Conservation (phyloP, 2,797 vertebrate genomes). For the Netta rufina region DNA sequence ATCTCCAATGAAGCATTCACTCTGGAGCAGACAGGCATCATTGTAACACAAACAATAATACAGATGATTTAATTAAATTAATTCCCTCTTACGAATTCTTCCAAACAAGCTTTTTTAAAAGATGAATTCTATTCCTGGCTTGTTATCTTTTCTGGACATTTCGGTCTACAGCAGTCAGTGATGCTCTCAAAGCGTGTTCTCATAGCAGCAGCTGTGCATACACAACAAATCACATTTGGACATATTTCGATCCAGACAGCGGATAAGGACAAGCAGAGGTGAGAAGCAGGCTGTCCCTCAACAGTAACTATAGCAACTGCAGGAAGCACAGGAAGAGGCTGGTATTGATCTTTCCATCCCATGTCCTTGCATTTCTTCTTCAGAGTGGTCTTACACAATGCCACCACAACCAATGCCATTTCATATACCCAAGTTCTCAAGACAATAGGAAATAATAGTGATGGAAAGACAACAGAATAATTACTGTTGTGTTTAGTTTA, state of each 20-base stretch:
- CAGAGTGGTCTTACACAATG: neutral
- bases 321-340: neutral
- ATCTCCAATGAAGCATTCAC: neutral
- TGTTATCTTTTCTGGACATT: neutral
- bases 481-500: neutral
- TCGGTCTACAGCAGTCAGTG: neutral
- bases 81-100: neutral
- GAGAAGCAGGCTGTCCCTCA: slow-evolving; percentile 40
- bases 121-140: no score
- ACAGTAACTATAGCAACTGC: slow-evolving; percentile 29
- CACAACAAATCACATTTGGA: slow-evolving; percentile 31
- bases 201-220: neutral
- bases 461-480: neutral
- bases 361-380: slow-evolving; percentile 29
- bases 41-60: neutral
- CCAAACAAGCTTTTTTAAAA: neutral
- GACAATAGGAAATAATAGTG: neutral
- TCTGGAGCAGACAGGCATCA: neutral
- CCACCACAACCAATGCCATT: neutral
- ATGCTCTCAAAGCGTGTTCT: neutral
- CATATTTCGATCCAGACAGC: neutral
- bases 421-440: neutral
- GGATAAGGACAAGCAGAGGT: slow-evolving; percentile 60
- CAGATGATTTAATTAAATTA: slow-evolving; percentile 3
- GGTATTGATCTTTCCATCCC: slow-evolving; percentile 36